Evolutionary conservation across 1,140 invertebrate genomes (phyloP).

Genomic region (Panagrolaimus sp.): DNA sequence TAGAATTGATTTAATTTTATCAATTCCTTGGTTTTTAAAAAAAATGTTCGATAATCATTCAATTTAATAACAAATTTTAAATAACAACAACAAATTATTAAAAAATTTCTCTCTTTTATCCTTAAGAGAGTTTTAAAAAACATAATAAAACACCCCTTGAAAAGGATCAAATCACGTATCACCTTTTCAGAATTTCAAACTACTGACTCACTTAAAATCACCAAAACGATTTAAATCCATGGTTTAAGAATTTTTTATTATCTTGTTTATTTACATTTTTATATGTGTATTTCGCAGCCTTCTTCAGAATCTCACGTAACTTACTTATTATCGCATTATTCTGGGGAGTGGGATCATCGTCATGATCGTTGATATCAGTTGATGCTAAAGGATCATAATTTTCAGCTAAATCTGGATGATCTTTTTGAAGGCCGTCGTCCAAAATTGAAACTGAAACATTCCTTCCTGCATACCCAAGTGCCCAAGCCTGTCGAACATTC

Average conservation of each 20-base stretch:
- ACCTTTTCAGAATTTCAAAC: too few relatives aligned
- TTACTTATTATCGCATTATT: slow-evolving; percentile 67
- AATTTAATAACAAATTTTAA: too few relatives aligned
- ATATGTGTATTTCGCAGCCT: slow-evolving; percentile 59
- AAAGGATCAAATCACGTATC: too few relatives aligned
- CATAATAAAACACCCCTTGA: too few relatives aligned
- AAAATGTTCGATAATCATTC: too few relatives aligned
- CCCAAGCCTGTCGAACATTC: slow-evolving; percentile 88
- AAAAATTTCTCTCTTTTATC: too few relatives aligned
- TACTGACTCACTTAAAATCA: too few relatives aligned
- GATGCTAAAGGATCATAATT: slow-evolving; percentile 91
- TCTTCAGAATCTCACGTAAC: slow-evolving; percentile 71
- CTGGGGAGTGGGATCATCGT: slow-evolving; percentile 63
- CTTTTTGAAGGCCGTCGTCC: slow-evolving; percentile 91
- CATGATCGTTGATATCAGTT: slow-evolving; percentile 87
- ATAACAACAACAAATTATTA: too few relatives aligned
- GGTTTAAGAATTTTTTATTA: too few relatives aligned
- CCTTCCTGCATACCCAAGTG: slow-evolving; percentile 78
- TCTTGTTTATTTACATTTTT: slow-evolving; percentile 60
- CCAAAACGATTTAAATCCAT: too few relatives aligned
- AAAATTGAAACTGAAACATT: slow-evolving; percentile 88
- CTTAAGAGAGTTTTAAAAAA: too few relatives aligned
- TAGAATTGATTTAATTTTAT: slow-evolving; percentile 22
- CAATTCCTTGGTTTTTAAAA: too few relatives aligned
- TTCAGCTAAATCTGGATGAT: slow-evolving; percentile 82